Conservation (phyloP, 2,888 invertebrate genomes). For the Bombylius major region DNA sequence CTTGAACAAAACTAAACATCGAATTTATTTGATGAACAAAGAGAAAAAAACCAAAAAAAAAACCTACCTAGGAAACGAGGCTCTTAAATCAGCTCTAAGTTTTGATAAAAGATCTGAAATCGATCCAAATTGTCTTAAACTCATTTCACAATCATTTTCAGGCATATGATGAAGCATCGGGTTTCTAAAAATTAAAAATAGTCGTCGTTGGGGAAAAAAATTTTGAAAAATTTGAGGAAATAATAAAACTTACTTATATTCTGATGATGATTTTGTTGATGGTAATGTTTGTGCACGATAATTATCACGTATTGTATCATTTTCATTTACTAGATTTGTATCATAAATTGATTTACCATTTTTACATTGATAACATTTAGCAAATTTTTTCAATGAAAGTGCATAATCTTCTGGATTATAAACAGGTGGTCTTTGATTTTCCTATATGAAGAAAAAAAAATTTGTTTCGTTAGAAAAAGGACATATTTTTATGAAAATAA, state of each 20-base stretch:
- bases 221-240: not conserved
- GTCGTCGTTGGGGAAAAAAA: not conserved
- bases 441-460: conserved; percentile 36
- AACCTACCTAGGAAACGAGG: conserved; percentile 75
- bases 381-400: conserved; percentile 66
- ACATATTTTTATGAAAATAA: no score
- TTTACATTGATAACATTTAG: conserved; percentile 31
- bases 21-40: not conserved
- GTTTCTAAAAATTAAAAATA: conserved; percentile 38
- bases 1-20: conserved; percentile 70
- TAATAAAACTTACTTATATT: conserved; percentile 28
- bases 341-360: conserved; percentile 34
- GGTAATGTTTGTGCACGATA: conserved; percentile 29
- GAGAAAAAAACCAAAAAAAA: not conserved
- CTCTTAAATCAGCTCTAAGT: conserved; percentile 68
- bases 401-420: conserved; percentile 87
- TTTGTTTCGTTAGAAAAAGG: not conserved
- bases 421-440: conserved; percentile 74
- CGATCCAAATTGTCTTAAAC: conserved; percentile 71
- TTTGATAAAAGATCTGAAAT: conserved; percentile 80
- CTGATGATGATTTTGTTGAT: conserved; percentile 27
- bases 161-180: conserved; percentile 48
- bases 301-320: conserved; percentile 22
- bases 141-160: conserved; percentile 64
- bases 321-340: conserved; percentile 20